Evolutionary conservation across 2,888 invertebrate genomes (phyloP).

Genomic region (Thalpophila matura): DNA sequence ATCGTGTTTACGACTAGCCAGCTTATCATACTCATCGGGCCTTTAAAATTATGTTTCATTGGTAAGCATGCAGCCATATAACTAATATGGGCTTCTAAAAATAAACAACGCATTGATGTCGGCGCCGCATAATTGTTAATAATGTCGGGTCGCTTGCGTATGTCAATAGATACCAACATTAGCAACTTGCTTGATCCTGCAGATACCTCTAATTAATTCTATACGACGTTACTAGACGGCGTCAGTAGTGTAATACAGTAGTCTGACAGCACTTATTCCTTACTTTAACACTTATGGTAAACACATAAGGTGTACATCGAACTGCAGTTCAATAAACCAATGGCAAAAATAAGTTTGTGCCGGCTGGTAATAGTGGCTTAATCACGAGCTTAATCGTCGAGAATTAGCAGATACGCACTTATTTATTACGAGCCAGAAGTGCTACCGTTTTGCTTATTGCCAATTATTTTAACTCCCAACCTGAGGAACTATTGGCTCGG

Average conservation of each 20-base stretch:
- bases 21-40: conserved; percentile 56
- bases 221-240: conserved; percentile 68
- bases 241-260: conserved; percentile 39
- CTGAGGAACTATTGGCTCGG: conserved; percentile 29
- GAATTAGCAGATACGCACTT: conserved; percentile 74
- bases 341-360: conserved; percentile 42
- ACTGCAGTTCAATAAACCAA: conserved; percentile 8
- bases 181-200: conserved; percentile 56
- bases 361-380: conserved; percentile 61
- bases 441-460: conserved; percentile 64
- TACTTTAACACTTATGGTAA: conserved; percentile 29
- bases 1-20: conserved; percentile 54
- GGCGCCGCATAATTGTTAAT: conserved; percentile 83
- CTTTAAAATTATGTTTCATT: conserved; percentile 58
- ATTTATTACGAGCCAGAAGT: conserved; percentile 64
- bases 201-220: conserved; percentile 72
- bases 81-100: conserved; percentile 63
- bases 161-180: conserved; percentile 71
- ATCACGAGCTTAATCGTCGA: conserved; percentile 64
- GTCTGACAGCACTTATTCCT: not conserved
- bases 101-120: conserved; percentile 68
- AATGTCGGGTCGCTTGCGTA: conserved; percentile 66
- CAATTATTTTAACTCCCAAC: conserved; percentile 38
- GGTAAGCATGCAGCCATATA: conserved; percentile 43
- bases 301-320: conserved; percentile 44